A percentile compares a stretch with the other conserved stretches of the same genome.
These are phyloP conservation scores for Belonocnema kinseyi DNA, from an alignment of 1,140 invertebrate species.

Conservation along the genomic window DNA sequence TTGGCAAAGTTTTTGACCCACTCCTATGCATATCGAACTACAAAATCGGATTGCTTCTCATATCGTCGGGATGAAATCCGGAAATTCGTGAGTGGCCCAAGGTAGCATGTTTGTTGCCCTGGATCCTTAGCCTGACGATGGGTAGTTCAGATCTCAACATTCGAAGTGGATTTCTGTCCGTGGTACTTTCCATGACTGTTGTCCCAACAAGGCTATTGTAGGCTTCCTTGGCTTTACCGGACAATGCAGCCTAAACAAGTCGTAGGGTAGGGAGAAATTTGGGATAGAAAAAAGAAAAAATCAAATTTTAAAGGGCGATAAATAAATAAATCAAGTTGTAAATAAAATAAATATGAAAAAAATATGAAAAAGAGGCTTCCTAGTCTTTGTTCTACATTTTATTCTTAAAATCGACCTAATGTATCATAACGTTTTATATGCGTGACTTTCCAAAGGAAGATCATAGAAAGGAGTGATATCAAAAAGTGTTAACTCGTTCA, in stretches of 20 bases:
- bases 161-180: slow-evolving; percentile 81
- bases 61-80: slow-evolving; percentile 56
- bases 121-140: slow-evolving; percentile 78
- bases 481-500: slow-evolving; percentile 10
- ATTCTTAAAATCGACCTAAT: background rate
- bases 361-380: background rate
- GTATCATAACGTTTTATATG: slow-evolving; percentile 5
- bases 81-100: slow-evolving; percentile 41
- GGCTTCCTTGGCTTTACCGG: slow-evolving; percentile 90
- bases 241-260: slow-evolving; percentile 82
- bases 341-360: background rate
- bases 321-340: slow-evolving; percentile 40
- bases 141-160: slow-evolving; percentile 82
- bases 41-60: slow-evolving; percentile 46
- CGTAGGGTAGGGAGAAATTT: slow-evolving; percentile 57
- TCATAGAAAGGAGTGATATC: background rate
- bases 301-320: slow-evolving; percentile 65
- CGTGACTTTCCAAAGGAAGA: background rate
- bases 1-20: slow-evolving; percentile 67
- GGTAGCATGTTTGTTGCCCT: slow-evolving; percentile 77
- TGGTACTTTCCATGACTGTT: slow-evolving; percentile 70
- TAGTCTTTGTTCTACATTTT: background rate
- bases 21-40: slow-evolving; percentile 67
- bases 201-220: slow-evolving; percentile 94
- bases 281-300: slow-evolving; percentile 64